A percentile compares a stretch with the other conserved stretches of the same genome.
Evolutionary conservation across 2,888 invertebrate genomes (phyloP).

Genomic region (Cheilosia grossa): DNA sequence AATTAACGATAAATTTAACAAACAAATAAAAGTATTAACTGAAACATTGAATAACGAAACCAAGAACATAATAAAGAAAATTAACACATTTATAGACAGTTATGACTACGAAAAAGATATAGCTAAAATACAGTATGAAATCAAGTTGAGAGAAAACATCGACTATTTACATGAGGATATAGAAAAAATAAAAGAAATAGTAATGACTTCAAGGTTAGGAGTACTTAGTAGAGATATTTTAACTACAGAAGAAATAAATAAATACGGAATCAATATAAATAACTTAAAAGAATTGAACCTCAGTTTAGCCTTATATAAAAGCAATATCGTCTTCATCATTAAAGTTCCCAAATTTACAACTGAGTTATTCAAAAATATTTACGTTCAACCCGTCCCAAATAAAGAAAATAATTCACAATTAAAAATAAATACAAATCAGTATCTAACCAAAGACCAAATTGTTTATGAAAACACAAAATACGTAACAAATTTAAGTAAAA

Average conservation of each 20-base stretch:
- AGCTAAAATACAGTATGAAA: not conserved
- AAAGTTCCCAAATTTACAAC: too few relatives aligned
- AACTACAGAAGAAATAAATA: slow-evolving; percentile 13
- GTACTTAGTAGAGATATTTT: slow-evolving; percentile 25
- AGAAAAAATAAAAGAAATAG: not conserved
- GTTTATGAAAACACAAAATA: too few relatives aligned
- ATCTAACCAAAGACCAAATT: too few relatives aligned
- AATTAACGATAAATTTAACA: not conserved
- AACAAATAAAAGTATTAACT: slow-evolving; percentile 20
- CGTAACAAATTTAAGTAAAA: too few relatives aligned
- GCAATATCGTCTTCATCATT: slow-evolving; percentile 2
- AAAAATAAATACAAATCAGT: too few relatives aligned
- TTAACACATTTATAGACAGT: not conserved
- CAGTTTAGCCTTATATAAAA: slow-evolving; percentile 11
- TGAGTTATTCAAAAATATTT: too few relatives aligned
- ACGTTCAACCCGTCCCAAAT: not conserved
- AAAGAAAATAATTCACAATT: too few relatives aligned
- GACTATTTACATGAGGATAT: not conserved
- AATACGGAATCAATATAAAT: slow-evolving; percentile 6
- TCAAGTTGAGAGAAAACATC: slow-evolving; percentile 5
- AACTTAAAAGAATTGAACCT: slow-evolving; percentile 4
- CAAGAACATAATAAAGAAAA: not conserved
- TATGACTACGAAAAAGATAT: too few relatives aligned
- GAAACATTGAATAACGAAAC: slow-evolving; percentile 14
- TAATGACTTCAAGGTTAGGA: slow-evolving; percentile 9